Percentiles rank a stretch among this genome's conserved stretches.
phyloP scores from a whole-genome alignment of 2,113 vertebrate species.

The Donacobius atricapilla region DNA sequence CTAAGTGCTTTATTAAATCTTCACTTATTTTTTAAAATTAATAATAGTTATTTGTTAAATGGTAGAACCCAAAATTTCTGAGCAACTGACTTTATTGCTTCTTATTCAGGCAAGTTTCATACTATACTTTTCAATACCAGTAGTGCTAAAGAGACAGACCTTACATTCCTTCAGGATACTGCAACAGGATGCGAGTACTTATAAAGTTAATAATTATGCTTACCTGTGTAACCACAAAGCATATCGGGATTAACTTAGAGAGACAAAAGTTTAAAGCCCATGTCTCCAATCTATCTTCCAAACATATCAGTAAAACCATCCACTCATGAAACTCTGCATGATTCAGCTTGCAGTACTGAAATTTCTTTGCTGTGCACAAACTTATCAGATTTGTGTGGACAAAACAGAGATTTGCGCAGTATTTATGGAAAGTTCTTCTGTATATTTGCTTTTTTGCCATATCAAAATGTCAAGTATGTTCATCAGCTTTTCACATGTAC shows the following conservation, averaged over 20 bases:
- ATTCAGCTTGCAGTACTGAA: not conserved
- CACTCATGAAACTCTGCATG: not conserved
- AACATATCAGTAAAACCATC: not conserved
- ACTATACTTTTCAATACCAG: not conserved
- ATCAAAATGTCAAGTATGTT: conserved; percentile 4
- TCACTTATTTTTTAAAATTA: not conserved
- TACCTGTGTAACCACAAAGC: not conserved
- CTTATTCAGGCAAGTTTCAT: not conserved
- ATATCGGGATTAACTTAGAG: not conserved
- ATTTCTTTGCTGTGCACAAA: not conserved
- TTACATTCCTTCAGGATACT: not conserved
- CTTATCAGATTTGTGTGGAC: not conserved
- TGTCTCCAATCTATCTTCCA: not conserved
- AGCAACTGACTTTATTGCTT: not conserved
- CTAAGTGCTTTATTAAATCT: not conserved
- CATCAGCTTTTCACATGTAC: not conserved
- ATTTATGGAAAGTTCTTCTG: not conserved
- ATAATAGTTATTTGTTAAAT: not conserved
- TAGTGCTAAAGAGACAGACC: not conserved
- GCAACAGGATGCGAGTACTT: not conserved
- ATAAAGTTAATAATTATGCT: not conserved
- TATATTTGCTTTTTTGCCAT: not conserved
- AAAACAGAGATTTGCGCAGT: not conserved
- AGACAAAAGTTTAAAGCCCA: not conserved
- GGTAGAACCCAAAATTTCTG: not conserved